phyloP scores from a whole-genome alignment of 2,113 vertebrate genomes.

The Nothobranchius furzeri region DNA sequence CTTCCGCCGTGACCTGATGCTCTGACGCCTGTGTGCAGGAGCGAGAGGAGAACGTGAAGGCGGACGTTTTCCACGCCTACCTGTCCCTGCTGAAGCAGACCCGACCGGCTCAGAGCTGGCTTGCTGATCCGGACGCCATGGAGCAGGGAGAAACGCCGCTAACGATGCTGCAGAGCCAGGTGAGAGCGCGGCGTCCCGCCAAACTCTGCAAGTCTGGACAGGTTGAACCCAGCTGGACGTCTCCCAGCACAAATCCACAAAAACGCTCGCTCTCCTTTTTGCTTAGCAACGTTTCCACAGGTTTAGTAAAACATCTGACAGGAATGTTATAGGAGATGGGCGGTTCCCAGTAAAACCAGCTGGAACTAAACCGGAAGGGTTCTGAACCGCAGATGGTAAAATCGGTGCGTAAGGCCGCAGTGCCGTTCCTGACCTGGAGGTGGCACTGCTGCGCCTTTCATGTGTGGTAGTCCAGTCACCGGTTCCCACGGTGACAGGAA shows the following conservation, averaged over 20 bases:
- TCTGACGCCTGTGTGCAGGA: constrained; percentile 65
- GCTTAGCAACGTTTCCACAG: too few relatives aligned
- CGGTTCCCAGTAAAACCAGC: too few relatives aligned
- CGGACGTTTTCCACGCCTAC: constrained; percentile 98
- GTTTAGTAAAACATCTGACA: too few relatives aligned
- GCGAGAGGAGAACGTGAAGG: constrained; percentile 98
- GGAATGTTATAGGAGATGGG: too few relatives aligned
- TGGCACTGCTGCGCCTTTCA: background rate
- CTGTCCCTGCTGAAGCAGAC: constrained; percentile 98
- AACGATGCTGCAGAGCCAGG: constrained; percentile 98
- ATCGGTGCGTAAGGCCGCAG: background rate
- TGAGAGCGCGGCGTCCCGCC: constrained; percentile 31
- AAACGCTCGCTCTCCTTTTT: too few relatives aligned
- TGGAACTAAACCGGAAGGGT: too few relatives aligned
- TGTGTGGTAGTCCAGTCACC: background rate
- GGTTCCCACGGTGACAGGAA: constrained; percentile 26
- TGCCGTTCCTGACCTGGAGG: background rate
- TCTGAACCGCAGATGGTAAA: too few relatives aligned
- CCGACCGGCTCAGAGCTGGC: constrained; percentile 95
- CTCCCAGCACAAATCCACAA: too few relatives aligned
- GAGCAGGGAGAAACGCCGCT: constrained; percentile 97
- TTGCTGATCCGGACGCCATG: constrained; percentile 97
- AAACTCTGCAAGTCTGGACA: too few relatives aligned
- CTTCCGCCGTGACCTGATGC: background rate
- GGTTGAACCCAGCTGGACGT: too few relatives aligned